Base-by-base conservation (phyloP, 2,888 invertebrate genomes). In the Lamproptera curius region DNA sequence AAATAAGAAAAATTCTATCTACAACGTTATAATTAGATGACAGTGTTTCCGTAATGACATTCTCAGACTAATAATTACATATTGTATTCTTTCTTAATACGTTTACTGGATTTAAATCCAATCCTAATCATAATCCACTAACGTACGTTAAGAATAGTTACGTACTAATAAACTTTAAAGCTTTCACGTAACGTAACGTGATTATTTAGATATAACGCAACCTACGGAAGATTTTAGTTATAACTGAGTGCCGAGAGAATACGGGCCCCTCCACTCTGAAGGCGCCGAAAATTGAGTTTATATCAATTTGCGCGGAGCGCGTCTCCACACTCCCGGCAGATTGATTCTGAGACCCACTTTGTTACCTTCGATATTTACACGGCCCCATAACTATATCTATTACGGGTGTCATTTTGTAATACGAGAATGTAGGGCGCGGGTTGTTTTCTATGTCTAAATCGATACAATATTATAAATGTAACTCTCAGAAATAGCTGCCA, bases 231-330 rank as follows among this genome's bases (percentile, higher is more conserved):
- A 14, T 23, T 42, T 14, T 46, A 26, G 36, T 14, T 43, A 17
- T 28, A 41, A 10, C 35, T 16, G 43, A 40, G 40, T 44, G 33
- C 37, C 36, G 23, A 37, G 28, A 36, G 44, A 44, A 37, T 41
- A 40, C 31, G 43, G 31, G 16, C 35, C 41, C 17, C 36, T 31
- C 11, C 36, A 40, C 11, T 20, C 16, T 13, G 44, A 35, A 40
- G 35, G 42, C 23, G 37, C 44, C 53, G 61, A 54, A 73, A 77
- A 77, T 76, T 68, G 72, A 76, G 66, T 77, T 76, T 70, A 63
- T 63, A 59, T 62, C 72, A 73, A 76, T 76, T 74, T 76, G 60
- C 58, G 55, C 59, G 56, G 51, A 57, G 46, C 37, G 43, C 49
- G 55, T 31, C 35, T 36, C 51, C 55, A 56, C 57, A 48, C 57